These are phyloP conservation scores for Oophaga sylvatica DNA, from an alignment of 2,797 vertebrate species.

Conservation along the genomic window DNA sequence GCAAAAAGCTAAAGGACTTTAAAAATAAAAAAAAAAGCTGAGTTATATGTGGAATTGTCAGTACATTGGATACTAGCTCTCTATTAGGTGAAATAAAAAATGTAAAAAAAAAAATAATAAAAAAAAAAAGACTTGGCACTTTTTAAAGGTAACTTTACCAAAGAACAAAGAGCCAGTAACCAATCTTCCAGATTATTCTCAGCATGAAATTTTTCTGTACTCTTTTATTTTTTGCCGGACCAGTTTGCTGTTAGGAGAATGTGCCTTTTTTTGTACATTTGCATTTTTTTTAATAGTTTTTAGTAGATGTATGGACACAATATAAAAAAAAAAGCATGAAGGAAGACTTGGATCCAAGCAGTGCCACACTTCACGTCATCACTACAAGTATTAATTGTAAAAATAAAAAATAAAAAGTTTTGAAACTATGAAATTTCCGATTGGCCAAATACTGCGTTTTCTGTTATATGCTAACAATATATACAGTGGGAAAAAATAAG, in stretches of 20 bases:
- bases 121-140: slow-evolving; percentile 85
- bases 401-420: slow-evolving; percentile 72
- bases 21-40: slow-evolving; percentile 68
- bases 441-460: slow-evolving; percentile 79
- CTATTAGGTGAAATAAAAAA: slow-evolving; percentile 79
- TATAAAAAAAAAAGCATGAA: slow-evolving; percentile 78
- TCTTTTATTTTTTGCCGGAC: slow-evolving; percentile 86
- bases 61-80: slow-evolving; percentile 84
- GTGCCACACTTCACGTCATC: slow-evolving; percentile 88
- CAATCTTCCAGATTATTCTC: slow-evolving; percentile 83
- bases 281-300: slow-evolving; percentile 85
- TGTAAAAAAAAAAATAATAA: slow-evolving; percentile 72
- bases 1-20: slow-evolving; percentile 78
- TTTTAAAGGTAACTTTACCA: slow-evolving; percentile 93
- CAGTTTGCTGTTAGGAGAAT: slow-evolving; percentile 90
- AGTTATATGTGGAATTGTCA: slow-evolving; percentile 76
- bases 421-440: slow-evolving; percentile 87
- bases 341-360: slow-evolving; percentile 91
- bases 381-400: slow-evolving; percentile 84
- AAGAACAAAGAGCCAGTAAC: slow-evolving; percentile 92
- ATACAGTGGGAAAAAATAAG: too few relatives aligned
- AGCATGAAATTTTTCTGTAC: slow-evolving; percentile 79
- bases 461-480: slow-evolving; percentile 63
- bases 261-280: slow-evolving; percentile 98
- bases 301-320: slow-evolving; percentile 84